phyloP scores from a whole-genome alignment of 2,888 invertebrate species.

The Watsonalla binaria region DNA sequence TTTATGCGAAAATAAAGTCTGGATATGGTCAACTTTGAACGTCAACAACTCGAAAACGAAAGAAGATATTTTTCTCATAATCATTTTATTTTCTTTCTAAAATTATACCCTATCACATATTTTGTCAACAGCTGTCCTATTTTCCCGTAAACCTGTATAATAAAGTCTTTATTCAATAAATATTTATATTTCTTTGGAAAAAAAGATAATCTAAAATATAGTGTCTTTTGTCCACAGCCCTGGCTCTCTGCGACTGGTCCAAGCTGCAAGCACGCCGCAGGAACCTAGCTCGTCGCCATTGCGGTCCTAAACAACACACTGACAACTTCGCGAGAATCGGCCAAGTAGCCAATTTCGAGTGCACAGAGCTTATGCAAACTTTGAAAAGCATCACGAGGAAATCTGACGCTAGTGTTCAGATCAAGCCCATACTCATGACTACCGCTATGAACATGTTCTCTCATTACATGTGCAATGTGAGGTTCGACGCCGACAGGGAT shows the following conservation, averaged over 20 bases:
- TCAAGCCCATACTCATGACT: slow-evolving; percentile 85
- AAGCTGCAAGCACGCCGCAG: slow-evolving; percentile 87
- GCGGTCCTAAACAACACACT: slow-evolving; percentile 87
- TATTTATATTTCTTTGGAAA: no score
- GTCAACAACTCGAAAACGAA: no score
- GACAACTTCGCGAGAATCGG: slow-evolving; percentile 85
- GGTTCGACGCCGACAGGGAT: slow-evolving; percentile 83
- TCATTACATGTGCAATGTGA: slow-evolving; percentile 90
- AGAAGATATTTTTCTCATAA: no score
- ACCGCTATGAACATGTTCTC: slow-evolving; percentile 92
- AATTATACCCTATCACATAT: no score
- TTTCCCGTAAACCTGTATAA: no score
- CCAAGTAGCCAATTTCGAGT: slow-evolving; percentile 83
- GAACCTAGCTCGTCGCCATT: slow-evolving; percentile 87
- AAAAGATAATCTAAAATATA: no score
- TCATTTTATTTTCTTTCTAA: no score
- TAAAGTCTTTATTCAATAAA: no score
- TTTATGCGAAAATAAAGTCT: no score
- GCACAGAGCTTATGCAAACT: slow-evolving; percentile 78
- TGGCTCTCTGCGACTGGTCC: slow-evolving; percentile 94
- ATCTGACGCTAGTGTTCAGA: slow-evolving; percentile 64
- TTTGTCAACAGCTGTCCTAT: no score
- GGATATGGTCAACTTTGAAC: no score
- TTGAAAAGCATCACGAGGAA: slow-evolving; percentile 63
- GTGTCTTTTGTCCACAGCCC: slow-evolving; percentile 82